These are phyloP conservation scores for Rhagoletis zephyria DNA, from an alignment of 1,140 invertebrate species.

Conservation along the genomic window DNA sequence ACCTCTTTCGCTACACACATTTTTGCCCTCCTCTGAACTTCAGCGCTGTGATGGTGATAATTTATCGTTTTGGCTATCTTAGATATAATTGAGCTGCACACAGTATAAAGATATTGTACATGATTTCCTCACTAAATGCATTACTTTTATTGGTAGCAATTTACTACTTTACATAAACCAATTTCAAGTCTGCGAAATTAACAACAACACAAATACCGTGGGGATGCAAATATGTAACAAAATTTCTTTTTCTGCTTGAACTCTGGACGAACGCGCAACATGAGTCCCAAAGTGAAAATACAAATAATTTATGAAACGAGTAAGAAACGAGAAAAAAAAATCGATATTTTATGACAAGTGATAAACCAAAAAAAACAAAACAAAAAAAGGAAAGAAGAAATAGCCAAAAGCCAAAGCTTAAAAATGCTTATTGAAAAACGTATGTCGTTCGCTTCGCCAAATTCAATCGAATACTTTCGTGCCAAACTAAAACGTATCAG, in stretches of 20 bases:
- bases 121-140: constrained; percentile 3
- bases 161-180: constrained; percentile 4
- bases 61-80: background rate
- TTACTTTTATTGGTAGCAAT: background rate
- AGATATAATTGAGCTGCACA: constrained; percentile 14
- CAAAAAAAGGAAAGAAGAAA: no score
- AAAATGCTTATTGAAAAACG: constrained; percentile 20
- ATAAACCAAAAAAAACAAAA: constrained; percentile 47
- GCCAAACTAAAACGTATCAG: constrained; percentile 30
- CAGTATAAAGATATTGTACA: constrained; percentile 2
- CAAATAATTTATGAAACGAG: background rate
- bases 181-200: background rate
- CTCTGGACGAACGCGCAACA: background rate
- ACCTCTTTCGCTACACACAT: no score
- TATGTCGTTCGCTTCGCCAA: constrained; percentile 54
- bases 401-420: constrained; percentile 18
- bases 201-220: constrained; percentile 56
- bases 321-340: constrained; percentile 58
- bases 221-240: constrained; percentile 57
- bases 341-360: constrained; percentile 71
- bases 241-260: background rate
- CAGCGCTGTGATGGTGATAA: background rate
- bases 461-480: constrained; percentile 13
- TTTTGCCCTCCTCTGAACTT: background rate
- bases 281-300: constrained; percentile 2